Conservation (phyloP, 1,140 invertebrate genomes). For the Bombus ignitus region DNA sequence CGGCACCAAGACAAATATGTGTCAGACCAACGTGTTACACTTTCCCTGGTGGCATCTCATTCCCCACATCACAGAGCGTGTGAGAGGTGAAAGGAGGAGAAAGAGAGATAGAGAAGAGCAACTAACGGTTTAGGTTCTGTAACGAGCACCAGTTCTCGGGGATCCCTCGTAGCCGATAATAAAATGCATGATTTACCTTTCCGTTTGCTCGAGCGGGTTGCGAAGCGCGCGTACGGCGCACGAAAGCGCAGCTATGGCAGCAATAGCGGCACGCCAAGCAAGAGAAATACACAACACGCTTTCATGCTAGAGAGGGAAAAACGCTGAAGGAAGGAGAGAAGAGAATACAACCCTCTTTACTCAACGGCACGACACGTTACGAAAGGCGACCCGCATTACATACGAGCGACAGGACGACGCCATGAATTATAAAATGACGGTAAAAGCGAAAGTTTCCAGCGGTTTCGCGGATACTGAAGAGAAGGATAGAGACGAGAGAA, state of each 20-base stretch:
- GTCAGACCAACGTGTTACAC: constrained; percentile 18
- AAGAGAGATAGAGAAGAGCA: not conserved
- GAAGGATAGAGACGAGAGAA: constrained; percentile 14
- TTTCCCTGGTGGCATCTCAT: constrained; percentile 5
- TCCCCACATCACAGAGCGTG: not conserved
- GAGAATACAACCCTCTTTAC: constrained; percentile 59
- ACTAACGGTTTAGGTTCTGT: constrained; percentile 44
- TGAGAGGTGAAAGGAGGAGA: not conserved
- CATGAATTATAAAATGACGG: constrained; percentile 82
- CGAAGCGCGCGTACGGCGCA: constrained; percentile 59
- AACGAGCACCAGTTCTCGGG: constrained; percentile 25
- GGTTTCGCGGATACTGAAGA: constrained; percentile 65
- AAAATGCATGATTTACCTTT: constrained; percentile 79
- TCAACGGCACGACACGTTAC: constrained; percentile 57
- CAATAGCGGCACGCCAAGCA: constrained; percentile 42
- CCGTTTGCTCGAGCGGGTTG: constrained; percentile 65
- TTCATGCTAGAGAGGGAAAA: not conserved
- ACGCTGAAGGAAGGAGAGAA: not conserved
- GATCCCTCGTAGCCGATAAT: constrained; percentile 69
- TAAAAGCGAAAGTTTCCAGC: constrained; percentile 81
- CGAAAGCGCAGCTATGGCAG: constrained; percentile 44
- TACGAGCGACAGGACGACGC: constrained; percentile 76
- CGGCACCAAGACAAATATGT: constrained; percentile 39
- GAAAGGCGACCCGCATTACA: constrained; percentile 72
- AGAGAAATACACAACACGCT: not conserved